A percentile compares a stretch with the other conserved stretches of the same genome.
These are phyloP conservation scores for Zygothrica quintamaculata DNA, from an alignment of 2,888 invertebrate species.

Conservation along the genomic window DNA sequence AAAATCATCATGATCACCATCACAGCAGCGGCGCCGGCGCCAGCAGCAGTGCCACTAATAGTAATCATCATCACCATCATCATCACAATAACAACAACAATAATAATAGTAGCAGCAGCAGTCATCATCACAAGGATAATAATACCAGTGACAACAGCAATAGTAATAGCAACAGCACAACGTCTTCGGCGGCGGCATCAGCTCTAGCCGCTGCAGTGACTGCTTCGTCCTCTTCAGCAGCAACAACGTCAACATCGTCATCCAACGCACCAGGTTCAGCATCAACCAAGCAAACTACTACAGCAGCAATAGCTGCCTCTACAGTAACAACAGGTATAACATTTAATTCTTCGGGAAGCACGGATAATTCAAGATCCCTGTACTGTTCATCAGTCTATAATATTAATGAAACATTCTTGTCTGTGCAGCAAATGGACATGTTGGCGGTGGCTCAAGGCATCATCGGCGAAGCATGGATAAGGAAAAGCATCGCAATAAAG, in stretches of 20 bases:
- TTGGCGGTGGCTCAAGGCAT: constrained; percentile 72
- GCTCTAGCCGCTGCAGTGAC: constrained; percentile 28
- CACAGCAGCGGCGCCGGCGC: constrained; percentile 54
- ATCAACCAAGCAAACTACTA: constrained; percentile 52
- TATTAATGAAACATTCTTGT: constrained; percentile 6
- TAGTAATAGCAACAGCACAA: constrained; percentile 27
- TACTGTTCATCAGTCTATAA: no score
- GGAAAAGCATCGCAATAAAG: constrained; percentile 78
- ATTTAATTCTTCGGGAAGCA: constrained; percentile 16
- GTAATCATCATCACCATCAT: constrained; percentile 75
- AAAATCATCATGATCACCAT: constrained; percentile 79
- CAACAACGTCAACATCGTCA: constrained; percentile 49
- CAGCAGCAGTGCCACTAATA: constrained; percentile 51
- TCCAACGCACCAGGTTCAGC: constrained; percentile 43
- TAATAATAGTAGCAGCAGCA: constrained; percentile 38
- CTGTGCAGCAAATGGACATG: constrained; percentile 77
- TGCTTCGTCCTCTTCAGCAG: constrained; percentile 37
- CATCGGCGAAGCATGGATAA: constrained; percentile 84
- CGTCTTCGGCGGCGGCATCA: constrained; percentile 34
- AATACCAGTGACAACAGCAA: constrained; percentile 42
- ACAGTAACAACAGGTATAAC: constrained; percentile 68
- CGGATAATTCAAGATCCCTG: no score
- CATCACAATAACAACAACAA: constrained; percentile 55
- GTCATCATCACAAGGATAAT: constrained; percentile 48
- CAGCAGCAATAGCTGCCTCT: constrained; percentile 54